Percentiles rank a stretch among this genome's conserved stretches.
phyloP scores from a whole-genome alignment of 2,888 invertebrate genomes.

The Hypercompe scribonia region DNA sequence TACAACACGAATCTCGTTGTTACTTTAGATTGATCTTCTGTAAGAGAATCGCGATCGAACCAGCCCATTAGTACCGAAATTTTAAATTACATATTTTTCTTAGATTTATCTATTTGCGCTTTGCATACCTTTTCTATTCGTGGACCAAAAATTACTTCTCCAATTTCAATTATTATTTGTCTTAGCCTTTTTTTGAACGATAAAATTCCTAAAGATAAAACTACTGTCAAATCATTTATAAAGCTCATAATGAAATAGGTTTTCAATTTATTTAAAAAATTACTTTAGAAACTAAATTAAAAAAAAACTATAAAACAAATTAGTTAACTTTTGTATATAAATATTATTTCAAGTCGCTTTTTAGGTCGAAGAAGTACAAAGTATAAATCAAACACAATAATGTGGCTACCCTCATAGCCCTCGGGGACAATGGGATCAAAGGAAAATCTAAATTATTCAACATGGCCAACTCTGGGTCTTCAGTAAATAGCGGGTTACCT shows the following conservation, averaged over 20 bases:
- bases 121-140: not conserved
- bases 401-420: slow-evolving; percentile 53
- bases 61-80: too few species aligned
- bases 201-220: not conserved
- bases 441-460: slow-evolving; percentile 62
- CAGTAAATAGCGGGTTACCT: slow-evolving; percentile 58
- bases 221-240: not conserved
- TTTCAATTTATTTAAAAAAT: not conserved
- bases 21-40: too few species aligned
- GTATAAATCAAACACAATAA: slow-evolving; percentile 58
- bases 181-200: not conserved
- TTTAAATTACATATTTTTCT: too few species aligned
- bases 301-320: slow-evolving; percentile 3
- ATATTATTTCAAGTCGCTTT: slow-evolving; percentile 38
- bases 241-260: not conserved
- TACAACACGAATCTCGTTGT: too few species aligned
- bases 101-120: too few species aligned
- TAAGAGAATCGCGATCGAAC: too few species aligned
- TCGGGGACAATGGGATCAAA: slow-evolving; percentile 61
- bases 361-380: slow-evolving; percentile 42
- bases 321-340: slow-evolving; percentile 31
- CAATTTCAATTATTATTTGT: not conserved
- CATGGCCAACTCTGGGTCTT: slow-evolving; percentile 56
- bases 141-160: not conserved
- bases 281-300: not conserved